phyloP scores from a whole-genome alignment of 2,888 invertebrate genomes.

The Hemistola chrysoprasaria region DNA sequence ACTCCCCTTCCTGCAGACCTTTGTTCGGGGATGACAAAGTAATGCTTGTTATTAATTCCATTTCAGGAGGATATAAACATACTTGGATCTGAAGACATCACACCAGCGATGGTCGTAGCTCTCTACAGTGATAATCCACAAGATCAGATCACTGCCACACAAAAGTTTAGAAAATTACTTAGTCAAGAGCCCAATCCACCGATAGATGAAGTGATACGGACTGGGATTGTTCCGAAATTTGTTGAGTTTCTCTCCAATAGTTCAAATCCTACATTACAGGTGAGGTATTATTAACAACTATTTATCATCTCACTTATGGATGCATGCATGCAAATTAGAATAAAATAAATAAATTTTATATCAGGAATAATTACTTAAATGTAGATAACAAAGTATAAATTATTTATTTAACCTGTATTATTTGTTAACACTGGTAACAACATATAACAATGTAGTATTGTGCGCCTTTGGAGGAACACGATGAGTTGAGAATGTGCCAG shows the following conservation, averaged over 20 bases:
- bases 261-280: slow-evolving; percentile 93
- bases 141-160: slow-evolving; percentile 93
- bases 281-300: slow-evolving; percentile 49
- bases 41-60: slow-evolving; percentile 5
- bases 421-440: no score
- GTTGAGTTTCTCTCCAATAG: slow-evolving; percentile 94
- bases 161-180: slow-evolving; percentile 95
- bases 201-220: slow-evolving; percentile 97
- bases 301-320: no score
- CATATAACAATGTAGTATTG: no score
- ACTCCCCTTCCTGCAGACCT: no score
- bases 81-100: slow-evolving; percentile 81
- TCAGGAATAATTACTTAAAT: no score
- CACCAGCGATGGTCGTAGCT: slow-evolving; percentile 92
- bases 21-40: no score
- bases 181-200: slow-evolving; percentile 98
- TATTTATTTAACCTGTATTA: no score
- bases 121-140: slow-evolving; percentile 89
- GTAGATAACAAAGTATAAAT: no score
- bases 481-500: slow-evolving; percentile 68
- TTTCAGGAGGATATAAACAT: slow-evolving; percentile 75
- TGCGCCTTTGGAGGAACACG: slow-evolving; percentile 79
- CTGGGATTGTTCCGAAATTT: slow-evolving; percentile 97
- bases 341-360: no score
- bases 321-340: no score